Evolutionary conservation across 2,888 invertebrate genomes (phyloP).

Genomic region (Liodrosophila aerea): DNA sequence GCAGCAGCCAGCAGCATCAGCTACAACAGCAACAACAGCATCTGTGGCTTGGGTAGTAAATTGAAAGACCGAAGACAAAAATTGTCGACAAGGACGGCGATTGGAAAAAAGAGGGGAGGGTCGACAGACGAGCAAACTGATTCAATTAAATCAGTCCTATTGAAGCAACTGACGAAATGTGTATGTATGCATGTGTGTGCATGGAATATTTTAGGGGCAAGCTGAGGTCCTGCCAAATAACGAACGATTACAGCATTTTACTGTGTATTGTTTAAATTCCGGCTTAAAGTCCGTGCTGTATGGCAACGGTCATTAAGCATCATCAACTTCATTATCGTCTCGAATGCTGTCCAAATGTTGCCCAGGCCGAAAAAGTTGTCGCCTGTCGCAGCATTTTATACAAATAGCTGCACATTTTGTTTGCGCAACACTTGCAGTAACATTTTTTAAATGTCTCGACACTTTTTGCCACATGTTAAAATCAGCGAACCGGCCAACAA

Average conservation of each 20-base stretch:
- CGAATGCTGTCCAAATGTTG: conserved; percentile 59
- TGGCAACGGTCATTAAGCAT: conserved; percentile 33
- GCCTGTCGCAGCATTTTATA: conserved; percentile 68
- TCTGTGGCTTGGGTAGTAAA: conserved; percentile 54
- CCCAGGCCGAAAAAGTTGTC: conserved; percentile 57
- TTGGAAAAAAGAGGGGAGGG: not conserved
- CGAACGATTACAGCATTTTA: conserved; percentile 32
- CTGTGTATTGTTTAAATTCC: conserved; percentile 53
- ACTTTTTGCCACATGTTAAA: conserved; percentile 72
- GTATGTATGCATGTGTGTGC: conserved; percentile 67
- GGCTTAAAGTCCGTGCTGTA: conserved; percentile 54
- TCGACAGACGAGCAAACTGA: conserved; percentile 72
- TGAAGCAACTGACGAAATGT: conserved; percentile 75
- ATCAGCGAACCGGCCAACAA: conserved; percentile 66
- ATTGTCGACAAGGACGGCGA: conserved; percentile 26
- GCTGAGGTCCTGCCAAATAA: conserved; percentile 10
- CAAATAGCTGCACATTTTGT: conserved; percentile 75
- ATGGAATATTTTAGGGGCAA: conserved; percentile 72
- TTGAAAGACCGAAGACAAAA: conserved; percentile 69
- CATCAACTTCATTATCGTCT: conserved; percentile 62
- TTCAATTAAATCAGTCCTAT: conserved; percentile 82
- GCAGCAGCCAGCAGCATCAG: conserved; percentile 27
- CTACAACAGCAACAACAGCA: conserved; percentile 21
- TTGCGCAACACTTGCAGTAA: conserved; percentile 71
- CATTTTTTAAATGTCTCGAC: conserved; percentile 73